These are phyloP conservation scores for Zaprionus ghesquierei DNA, from an alignment of 1,140 invertebrate genomes.

Conservation along the genomic window DNA sequence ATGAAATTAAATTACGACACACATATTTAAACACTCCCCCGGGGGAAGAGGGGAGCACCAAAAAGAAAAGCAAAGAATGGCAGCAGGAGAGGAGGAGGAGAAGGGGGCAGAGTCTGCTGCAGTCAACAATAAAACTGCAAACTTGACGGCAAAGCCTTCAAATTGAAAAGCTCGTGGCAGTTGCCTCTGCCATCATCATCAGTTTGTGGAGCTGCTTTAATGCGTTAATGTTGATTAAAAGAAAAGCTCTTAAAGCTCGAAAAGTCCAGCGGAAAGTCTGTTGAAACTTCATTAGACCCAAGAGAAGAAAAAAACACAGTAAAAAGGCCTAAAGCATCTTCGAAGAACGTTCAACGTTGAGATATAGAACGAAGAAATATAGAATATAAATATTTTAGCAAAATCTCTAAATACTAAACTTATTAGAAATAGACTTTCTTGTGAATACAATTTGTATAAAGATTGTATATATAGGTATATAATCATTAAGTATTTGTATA, in stretches of 20 bases:
- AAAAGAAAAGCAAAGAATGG: neutral
- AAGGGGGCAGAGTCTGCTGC: neutral
- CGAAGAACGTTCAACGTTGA: too few relatives aligned
- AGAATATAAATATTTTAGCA: too few relatives aligned
- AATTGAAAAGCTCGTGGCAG: conserved; percentile 25
- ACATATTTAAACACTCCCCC: conserved; percentile 54
- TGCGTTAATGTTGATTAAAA: conserved; percentile 41
- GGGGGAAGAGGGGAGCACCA: neutral
- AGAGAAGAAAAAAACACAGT: too few relatives aligned
- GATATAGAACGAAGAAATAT: too few relatives aligned
- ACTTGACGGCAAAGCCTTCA: conserved; percentile 19
- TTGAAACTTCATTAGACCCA: neutral
- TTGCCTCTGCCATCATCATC: conserved; percentile 16
- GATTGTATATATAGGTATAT: too few relatives aligned
- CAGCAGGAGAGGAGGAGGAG: neutral
- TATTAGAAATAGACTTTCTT: too few relatives aligned
- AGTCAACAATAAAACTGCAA: conserved; percentile 44
- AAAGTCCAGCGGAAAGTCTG: neutral
- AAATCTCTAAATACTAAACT: too few relatives aligned
- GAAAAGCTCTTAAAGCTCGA: conserved; percentile 3
- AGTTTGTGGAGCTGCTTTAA: conserved; percentile 16
- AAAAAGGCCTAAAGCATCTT: too few relatives aligned
- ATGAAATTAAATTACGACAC: conserved; percentile 74
- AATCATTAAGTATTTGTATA: too few relatives aligned
- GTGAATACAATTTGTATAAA: too few relatives aligned